Percentiles rank a stretch among this genome's conserved stretches.
These are phyloP conservation scores for Chromobotia macracanthus DNA, from an alignment of 2,797 vertebrate species.

Conservation along the genomic window DNA sequence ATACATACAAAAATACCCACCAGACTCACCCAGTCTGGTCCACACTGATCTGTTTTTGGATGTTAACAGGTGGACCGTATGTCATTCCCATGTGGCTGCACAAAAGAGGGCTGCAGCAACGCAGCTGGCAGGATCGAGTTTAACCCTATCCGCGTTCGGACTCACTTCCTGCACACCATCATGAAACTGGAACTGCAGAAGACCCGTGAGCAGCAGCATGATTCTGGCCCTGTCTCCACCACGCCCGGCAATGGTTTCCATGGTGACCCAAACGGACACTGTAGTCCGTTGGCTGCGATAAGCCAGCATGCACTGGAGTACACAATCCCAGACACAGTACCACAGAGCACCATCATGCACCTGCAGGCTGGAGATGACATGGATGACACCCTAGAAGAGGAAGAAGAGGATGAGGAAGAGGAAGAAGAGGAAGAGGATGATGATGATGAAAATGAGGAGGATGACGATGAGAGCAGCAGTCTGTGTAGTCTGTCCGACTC, in stretches of 20 bases:
- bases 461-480: slow-evolving; percentile 91
- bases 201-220: slow-evolving; percentile 88
- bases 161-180: slow-evolving; percentile 99
- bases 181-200: slow-evolving; percentile 99
- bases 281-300: slow-evolving; percentile 78
- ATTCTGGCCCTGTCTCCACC: slow-evolving; percentile 75
- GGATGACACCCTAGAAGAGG: slow-evolving; percentile 85
- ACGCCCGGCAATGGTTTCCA: slow-evolving; percentile 82
- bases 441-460: slow-evolving; percentile 71
- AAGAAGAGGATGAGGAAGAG: slow-evolving; percentile 76
- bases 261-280: slow-evolving; percentile 75
- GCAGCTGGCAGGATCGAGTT: slow-evolving; percentile 96
- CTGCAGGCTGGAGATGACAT: slow-evolving; percentile 85
- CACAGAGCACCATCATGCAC: slow-evolving; percentile 85
- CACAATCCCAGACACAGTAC: slow-evolving; percentile 82
- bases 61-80: slow-evolving; percentile 94
- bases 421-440: slow-evolving; percentile 64
- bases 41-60: slow-evolving; percentile 42
- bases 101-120: slow-evolving; percentile 98
- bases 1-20: too few relatives aligned
- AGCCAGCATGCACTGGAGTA: slow-evolving; percentile 87
- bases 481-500: slow-evolving; percentile 96
- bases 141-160: slow-evolving; percentile 97
- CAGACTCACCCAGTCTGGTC: neutral
- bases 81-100: slow-evolving; percentile 98